Base-by-base conservation (phyloP, 2,888 invertebrate genomes). In the Drosophila pegasa region DNA sequence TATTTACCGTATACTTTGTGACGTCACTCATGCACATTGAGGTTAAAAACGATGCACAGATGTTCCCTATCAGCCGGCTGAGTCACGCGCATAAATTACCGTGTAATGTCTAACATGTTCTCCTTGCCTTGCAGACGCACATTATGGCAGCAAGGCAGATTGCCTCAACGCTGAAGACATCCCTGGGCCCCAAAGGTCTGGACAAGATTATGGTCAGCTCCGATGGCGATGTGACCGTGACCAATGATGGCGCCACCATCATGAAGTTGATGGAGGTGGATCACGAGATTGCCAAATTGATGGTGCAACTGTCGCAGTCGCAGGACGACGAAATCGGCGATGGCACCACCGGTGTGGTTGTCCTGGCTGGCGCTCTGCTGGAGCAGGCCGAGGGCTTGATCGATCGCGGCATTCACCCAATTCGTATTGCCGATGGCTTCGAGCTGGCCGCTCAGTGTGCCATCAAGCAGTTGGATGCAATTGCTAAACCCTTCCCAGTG, bases 281-380 rank as follows among this genome's bases (percentile, higher is more conserved):
- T 29, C 99, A 99, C 92, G 97, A 99, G 94, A 98, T 99, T 82
- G 99, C 98, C 37, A 99, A 99, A 92, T 93, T 99, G 52, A 95
- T 99, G 95, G 99, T 99, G 25, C 98, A 99, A 91, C 93, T 99
- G 65, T 98, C 98, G 27, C 98, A 99, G 92, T 98, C 99, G 61
- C 99, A 99, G 92, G 99, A 99, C 92, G 98, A 99, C 93, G 99
- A 99, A 93, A 99, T 99, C 88, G 99, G 99, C 38, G 99, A 99
- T 93, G 99, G 99, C 50, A 99, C 99, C 1, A 99, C 99, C 9
- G 99, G 99, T 12, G 99, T 99, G 79, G 99, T 99, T 18, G 95
- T 95, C 0, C 90, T 95, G 65, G 95, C 95, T 74, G 95, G 94
- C 90, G 98, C 99, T 2, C 93, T 99, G 2, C 92, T 99, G 60